Evolutionary conservation across 2,888 invertebrate species (phyloP).

Genomic region (Pocota personata): DNA sequence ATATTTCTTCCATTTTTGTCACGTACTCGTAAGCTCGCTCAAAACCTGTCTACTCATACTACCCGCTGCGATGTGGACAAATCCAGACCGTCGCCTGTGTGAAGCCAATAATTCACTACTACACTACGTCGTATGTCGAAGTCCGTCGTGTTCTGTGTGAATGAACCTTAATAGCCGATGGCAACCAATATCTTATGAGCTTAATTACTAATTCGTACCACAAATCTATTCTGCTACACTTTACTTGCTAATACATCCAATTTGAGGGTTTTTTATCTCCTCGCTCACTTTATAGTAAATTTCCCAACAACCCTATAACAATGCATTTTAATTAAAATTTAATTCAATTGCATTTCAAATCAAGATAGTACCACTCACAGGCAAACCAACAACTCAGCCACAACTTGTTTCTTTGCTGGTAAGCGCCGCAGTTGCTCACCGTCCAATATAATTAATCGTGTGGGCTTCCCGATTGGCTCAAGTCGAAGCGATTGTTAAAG

Average conservation of each 20-base stretch:
- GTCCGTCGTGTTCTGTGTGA: too few relatives aligned
- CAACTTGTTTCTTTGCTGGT: constrained; percentile 37
- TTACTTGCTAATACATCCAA: neutral
- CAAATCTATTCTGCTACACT: neutral
- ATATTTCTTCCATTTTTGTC: too few relatives aligned
- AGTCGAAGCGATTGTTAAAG: constrained; percentile 48
- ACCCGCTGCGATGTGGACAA: too few relatives aligned
- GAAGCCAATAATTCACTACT: too few relatives aligned
- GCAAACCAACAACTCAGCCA: constrained; percentile 4
- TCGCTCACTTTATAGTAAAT: constrained; percentile 10
- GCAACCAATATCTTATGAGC: too few relatives aligned
- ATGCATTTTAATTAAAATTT: constrained; percentile 59
- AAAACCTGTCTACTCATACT: too few relatives aligned
- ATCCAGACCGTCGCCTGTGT: too few relatives aligned
- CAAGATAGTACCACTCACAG: constrained; percentile 22
- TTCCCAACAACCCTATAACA: constrained; percentile 46
- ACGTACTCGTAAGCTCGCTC: too few relatives aligned
- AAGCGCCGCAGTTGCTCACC: constrained; percentile 19
- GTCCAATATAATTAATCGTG: constrained; percentile 67
- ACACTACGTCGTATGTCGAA: too few relatives aligned
- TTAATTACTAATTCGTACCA: neutral
- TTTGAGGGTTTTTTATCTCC: neutral
- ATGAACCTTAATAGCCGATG: too few relatives aligned
- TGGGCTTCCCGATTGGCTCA: constrained; percentile 58
- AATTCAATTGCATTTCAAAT: constrained; percentile 68